phyloP scores from a whole-genome alignment of 2,888 invertebrate species.

The Parelbella ahira region DNA sequence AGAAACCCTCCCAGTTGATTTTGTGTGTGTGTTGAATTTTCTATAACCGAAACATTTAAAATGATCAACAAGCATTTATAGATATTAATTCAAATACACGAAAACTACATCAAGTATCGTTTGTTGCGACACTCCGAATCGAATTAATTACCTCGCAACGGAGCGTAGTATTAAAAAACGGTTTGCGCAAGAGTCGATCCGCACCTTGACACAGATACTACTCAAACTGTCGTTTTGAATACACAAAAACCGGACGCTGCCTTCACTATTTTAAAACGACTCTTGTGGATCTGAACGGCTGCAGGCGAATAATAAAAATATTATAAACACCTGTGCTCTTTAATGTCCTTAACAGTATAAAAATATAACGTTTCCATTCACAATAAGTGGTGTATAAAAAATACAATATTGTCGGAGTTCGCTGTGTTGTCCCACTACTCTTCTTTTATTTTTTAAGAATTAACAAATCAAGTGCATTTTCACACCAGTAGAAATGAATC shows the following conservation, averaged over 20 bases:
- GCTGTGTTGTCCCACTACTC: too few relatives aligned
- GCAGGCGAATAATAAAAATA: slow-evolving; percentile 13
- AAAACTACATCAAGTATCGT: slow-evolving; percentile 64
- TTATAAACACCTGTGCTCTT: too few relatives aligned
- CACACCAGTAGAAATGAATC: too few relatives aligned
- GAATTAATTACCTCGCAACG: slow-evolving; percentile 79
- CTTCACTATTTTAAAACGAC: slow-evolving; percentile 53
- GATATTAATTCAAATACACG: slow-evolving; percentile 46
- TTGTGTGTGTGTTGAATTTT: too few relatives aligned
- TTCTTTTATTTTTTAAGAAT: too few relatives aligned
- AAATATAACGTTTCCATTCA: too few relatives aligned
- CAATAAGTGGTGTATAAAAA: too few relatives aligned
- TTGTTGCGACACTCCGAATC: slow-evolving; percentile 75
- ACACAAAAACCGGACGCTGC: slow-evolving; percentile 79
- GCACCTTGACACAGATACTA: slow-evolving; percentile 77
- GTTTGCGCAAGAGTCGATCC: slow-evolving; percentile 77
- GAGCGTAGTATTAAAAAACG: slow-evolving; percentile 76
- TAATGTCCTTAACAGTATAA: too few relatives aligned
- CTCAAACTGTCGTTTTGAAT: slow-evolving; percentile 78
- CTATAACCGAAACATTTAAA: too few relatives aligned
- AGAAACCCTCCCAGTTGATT: too few relatives aligned
- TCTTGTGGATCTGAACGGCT: slow-evolving; percentile 31
- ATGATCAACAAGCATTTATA: slow-evolving; percentile 27
- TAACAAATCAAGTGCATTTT: too few relatives aligned
- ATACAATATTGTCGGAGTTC: too few relatives aligned